Evolutionary conservation across 2,888 invertebrate species (phyloP).

Genomic region (Amblyteles armatorius): DNA sequence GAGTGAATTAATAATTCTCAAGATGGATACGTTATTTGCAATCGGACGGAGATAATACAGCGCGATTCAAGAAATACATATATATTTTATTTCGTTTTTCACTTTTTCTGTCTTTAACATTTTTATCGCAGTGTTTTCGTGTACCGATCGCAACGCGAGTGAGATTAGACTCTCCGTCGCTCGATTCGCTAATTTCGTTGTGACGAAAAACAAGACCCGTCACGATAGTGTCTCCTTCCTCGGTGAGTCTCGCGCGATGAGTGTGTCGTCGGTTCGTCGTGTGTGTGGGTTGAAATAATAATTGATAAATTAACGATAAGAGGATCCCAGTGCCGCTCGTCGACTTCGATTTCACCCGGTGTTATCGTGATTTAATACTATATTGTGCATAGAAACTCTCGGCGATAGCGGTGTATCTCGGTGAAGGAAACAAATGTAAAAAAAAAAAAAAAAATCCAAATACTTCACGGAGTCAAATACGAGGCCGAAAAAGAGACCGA

Average conservation of each 20-base stretch:
- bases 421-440: neutral
- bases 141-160: conserved; percentile 31
- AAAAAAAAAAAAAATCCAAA: conserved; percentile 3
- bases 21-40: conserved; percentile 34
- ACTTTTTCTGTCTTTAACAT: neutral
- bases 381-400: conserved; percentile 2
- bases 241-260: conserved; percentile 3
- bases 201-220: conserved; percentile 32
- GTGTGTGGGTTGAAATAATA: conserved; percentile 46
- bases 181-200: conserved; percentile 23
- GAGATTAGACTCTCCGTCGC: conserved; percentile 19
- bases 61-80: neutral
- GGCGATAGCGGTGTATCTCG: neutral
- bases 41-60: conserved; percentile 29
- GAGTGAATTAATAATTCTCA: conserved; percentile 42
- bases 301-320: conserved; percentile 57
- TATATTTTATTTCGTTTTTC: neutral
- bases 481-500: neutral
- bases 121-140: conserved; percentile 38
- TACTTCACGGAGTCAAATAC: neutral
- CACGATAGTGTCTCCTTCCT: conserved; percentile 6
- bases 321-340: neutral
- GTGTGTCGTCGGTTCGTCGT: conserved; percentile 5
- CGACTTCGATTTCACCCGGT: neutral
- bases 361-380: conserved; percentile 11